Conservation (phyloP, 2,888 invertebrate genomes). For the Phyto melanocephala region DNA sequence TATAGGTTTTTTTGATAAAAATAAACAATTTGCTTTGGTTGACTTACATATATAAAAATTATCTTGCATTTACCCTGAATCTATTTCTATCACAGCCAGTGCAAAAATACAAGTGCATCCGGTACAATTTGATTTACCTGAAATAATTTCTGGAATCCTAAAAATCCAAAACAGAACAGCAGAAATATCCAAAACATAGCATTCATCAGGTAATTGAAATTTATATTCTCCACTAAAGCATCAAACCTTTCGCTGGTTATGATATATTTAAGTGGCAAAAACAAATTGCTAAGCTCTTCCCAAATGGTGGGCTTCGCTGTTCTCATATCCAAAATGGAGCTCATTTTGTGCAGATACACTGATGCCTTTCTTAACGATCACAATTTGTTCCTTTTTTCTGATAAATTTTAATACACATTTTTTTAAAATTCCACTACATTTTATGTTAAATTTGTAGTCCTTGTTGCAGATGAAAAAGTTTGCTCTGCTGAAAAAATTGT, state of each 20-base stretch:
- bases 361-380: not conserved
- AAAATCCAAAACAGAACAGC: conserved; percentile 73
- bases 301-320: conserved; percentile 75
- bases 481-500: not conserved
- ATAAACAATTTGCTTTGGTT: not conserved
- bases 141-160: conserved; percentile 75
- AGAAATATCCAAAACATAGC: conserved; percentile 78
- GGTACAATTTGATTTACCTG: conserved; percentile 70
- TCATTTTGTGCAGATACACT: conserved; percentile 67
- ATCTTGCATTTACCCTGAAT: conserved; percentile 45
- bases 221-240: conserved; percentile 75
- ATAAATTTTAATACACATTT: not conserved
- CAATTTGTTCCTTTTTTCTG: not conserved
- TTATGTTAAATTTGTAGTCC: conserved; percentile 11
- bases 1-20: conserved; percentile 9
- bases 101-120: conserved; percentile 1
- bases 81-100: conserved; percentile 49
- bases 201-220: conserved; percentile 76
- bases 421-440: not conserved
- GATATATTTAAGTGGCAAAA: conserved; percentile 76
- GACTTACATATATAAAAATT: conserved; percentile 36
- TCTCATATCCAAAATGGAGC: conserved; percentile 78
- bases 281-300: conserved; percentile 77
- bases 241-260: conserved; percentile 75
- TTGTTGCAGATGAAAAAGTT: conserved; percentile 2